These are phyloP conservation scores for Calypte anna DNA, from an alignment of 2,113 vertebrate genomes.

Conservation along the genomic window DNA sequence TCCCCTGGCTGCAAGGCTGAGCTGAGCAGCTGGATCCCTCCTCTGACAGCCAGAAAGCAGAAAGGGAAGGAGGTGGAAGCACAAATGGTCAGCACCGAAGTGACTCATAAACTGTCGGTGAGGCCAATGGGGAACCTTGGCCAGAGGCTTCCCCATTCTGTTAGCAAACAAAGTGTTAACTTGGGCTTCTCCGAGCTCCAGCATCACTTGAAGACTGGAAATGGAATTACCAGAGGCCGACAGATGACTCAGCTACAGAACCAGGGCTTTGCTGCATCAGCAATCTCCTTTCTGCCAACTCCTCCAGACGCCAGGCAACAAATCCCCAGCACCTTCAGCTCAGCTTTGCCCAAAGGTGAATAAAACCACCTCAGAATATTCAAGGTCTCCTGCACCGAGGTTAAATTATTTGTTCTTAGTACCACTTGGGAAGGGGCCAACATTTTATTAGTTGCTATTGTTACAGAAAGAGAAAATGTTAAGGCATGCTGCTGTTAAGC, in stretches of 20 bases:
- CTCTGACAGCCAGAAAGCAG: background rate
- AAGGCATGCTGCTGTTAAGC: constrained; percentile 48
- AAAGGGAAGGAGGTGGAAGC: accelerated
- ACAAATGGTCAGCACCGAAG: background rate
- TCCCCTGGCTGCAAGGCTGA: accelerated
- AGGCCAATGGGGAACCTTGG: background rate
- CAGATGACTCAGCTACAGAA: background rate
- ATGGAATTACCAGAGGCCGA: background rate
- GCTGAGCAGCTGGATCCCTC: accelerated
- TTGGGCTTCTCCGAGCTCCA: background rate
- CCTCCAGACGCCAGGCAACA: background rate
- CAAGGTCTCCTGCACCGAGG: background rate
- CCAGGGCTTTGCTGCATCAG: background rate
- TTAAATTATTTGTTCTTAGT: constrained; percentile 26
- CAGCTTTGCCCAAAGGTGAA: accelerated
- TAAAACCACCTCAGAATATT: background rate
- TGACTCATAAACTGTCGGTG: background rate
- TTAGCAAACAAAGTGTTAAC: background rate
- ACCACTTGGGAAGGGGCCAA: constrained; percentile 50
- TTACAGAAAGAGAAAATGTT: constrained; percentile 66
- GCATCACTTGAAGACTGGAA: background rate
- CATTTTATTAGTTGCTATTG: constrained; percentile 30
- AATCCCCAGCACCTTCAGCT: background rate
- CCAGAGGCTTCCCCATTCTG: background rate
- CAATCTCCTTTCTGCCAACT: background rate